Conservation (phyloP, 2,113 vertebrate genomes). For the Archilochus colubris region DNA sequence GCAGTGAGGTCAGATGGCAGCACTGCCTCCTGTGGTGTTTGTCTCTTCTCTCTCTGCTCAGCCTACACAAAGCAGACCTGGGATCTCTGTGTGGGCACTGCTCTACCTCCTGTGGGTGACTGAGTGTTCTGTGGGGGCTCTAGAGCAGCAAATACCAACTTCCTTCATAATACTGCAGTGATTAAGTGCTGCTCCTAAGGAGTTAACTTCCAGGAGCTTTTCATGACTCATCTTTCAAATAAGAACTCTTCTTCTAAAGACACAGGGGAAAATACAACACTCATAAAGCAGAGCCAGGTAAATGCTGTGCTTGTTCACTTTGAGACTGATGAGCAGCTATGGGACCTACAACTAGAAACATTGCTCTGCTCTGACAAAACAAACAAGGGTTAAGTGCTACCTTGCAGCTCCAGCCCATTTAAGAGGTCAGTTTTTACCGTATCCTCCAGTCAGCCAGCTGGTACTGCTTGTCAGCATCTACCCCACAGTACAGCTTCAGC, state of each 20-base stretch:
- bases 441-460: conserved; percentile 98
- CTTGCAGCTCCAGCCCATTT: neutral
- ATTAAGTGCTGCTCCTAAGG: neutral
- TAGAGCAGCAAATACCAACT: neutral
- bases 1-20: neutral
- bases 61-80: neutral
- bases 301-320: neutral
- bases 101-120: neutral
- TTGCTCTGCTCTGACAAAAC: neutral
- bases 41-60: neutral
- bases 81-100: neutral
- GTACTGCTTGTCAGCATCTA: conserved; percentile 91
- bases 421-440: conserved; percentile 78
- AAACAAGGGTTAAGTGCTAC: neutral
- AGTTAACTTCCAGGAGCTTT: neutral
- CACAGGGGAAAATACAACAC: neutral
- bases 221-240: neutral
- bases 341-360: neutral
- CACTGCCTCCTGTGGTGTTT: neutral
- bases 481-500: conserved; percentile 85
- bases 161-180: neutral
- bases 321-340: neutral
- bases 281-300: neutral
- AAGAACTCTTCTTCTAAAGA: neutral
- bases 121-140: neutral